These are phyloP conservation scores for Calycopis cecrops DNA, from an alignment of 1,140 invertebrate genomes.

Conservation along the genomic window DNA sequence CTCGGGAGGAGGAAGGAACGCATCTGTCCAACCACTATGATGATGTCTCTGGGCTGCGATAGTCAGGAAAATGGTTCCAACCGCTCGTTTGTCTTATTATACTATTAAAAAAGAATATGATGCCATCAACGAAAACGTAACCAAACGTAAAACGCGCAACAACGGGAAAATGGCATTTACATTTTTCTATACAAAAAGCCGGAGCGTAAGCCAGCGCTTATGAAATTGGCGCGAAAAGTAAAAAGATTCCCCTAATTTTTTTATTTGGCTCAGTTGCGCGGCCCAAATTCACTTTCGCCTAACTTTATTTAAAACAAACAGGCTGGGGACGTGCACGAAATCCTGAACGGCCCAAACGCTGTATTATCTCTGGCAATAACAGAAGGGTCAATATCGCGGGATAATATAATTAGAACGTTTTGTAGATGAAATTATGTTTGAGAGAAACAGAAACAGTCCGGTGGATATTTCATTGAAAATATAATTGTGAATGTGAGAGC, in stretches of 20 bases:
- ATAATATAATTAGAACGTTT: conserved; percentile 16
- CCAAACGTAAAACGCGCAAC: too few species aligned
- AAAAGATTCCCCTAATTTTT: conserved; percentile 62
- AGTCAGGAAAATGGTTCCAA: too few species aligned
- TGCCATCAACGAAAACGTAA: too few species aligned
- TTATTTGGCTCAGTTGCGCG: conserved; percentile 54
- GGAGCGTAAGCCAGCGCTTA: conserved; percentile 18
- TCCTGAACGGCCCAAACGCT: conserved; percentile 44
- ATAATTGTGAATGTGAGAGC: not conserved
- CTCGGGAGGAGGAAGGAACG: too few species aligned
- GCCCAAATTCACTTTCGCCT: conserved; percentile 64
- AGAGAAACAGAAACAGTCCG: too few species aligned
- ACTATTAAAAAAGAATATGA: too few species aligned
- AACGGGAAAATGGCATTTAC: too few species aligned
- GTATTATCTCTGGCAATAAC: conserved; percentile 54
- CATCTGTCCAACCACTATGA: too few species aligned
- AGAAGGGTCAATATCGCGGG: conserved; percentile 24
- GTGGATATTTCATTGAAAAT: too few species aligned
- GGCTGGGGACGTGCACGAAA: conserved; percentile 60
- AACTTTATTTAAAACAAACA: conserved; percentile 72
- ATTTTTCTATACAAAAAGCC: conserved; percentile 3
- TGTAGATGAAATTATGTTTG: conserved; percentile 18
- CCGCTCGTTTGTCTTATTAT: too few species aligned
- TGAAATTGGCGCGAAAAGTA: conserved; percentile 28
- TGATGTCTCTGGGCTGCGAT: too few species aligned